Base-by-base conservation (phyloP, 2,888 invertebrate genomes). In the Ormyrus pomaceus region DNA sequence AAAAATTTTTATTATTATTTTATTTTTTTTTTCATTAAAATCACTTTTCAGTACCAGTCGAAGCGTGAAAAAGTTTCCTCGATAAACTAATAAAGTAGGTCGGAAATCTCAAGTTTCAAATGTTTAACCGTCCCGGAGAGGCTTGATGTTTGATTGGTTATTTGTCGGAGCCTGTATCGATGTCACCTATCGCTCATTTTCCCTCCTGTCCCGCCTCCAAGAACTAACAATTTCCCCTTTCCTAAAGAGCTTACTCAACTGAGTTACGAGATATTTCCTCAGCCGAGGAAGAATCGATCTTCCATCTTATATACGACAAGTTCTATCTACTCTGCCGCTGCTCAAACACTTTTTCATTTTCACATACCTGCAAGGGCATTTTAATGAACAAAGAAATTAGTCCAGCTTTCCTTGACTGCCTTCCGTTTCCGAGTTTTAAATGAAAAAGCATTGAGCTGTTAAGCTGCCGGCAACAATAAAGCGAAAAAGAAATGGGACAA, bases 151-250 rank as follows among this genome's bases (percentile, higher is more conserved):
- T 34, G 34, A 34, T 34, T 34, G 34, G 34, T 34, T 34, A 34
- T 34, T 34, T 34, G 34, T 34, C 34, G 11, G 11, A 73, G 70
- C 59, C 55, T 80, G 84, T 86, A 86, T 86, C 86, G 83, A 80
- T 84, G 85, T 85, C 86, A 85, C 82, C 86, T 82, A 88, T 88
- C 87, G 87, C 89, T 88, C 88, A 88, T 87, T 87, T 86, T 84
- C 84, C 77, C 84, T 82, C 84, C 83, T 84, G 85, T 85, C 86
- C 86, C 34, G 34, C 34, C 85, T 84, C 84, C 77, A 82, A 84
- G 83, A 87, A 87, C 87, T 89, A 88, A 89, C 87, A 88, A 89
- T 89, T 89, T 89, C 88, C 89, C 87, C 86, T 85, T 89, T 89
- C 88, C 89, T 88, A 88, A 88, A 89, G 87, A 88, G 87, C 87